Base-by-base conservation (phyloP, 2,888 invertebrate species). In the Itoplectis maculator region DNA sequence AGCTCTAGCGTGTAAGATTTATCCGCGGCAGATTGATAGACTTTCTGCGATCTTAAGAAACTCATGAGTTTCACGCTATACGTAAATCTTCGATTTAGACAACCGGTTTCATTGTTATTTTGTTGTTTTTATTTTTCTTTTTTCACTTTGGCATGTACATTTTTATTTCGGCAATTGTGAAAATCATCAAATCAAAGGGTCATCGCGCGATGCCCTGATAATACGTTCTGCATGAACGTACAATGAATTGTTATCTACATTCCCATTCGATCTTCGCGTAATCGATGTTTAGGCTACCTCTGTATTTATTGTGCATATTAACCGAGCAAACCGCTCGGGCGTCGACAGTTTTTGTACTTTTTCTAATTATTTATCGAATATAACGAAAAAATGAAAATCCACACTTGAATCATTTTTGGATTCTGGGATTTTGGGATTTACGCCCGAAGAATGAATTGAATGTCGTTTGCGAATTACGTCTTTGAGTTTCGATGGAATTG, bases 311-410 rank as follows among this genome's bases (percentile, higher is more conserved):
- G 74, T 65, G 70, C 79, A 70, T 76, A 72, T 73, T 47, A 56
- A 72, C 42, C 79, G 82, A 51, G 76, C 13, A 23, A 76, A 40
- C 37, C 1, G 18, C 45, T 75, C 76, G 68, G 40, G 35, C 59
- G 42, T 65, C 69, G 68, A 77, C 49, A 83, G 68, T 63, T 83
- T 83, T 83, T 83, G 51, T 83, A 83, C 76, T 79, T 83, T 83
- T 83, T 83, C 79, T 79, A 83, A 69, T 81, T 54, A 79, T 82
- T 82, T 82, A 77, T 72, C 49, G 65, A 35, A 40, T 59, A 51
- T 20, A 63, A 18, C n/a, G 61, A 68, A 65, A n/a, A 29, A 54
- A 49, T 56, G 40, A 61, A 56, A 72, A 42, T 77, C 20, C 40
- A 76, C 20, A 49, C 35, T 70, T 40, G 15, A 63, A 42, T 42